phyloP scores from a whole-genome alignment of 2,797 vertebrate species.

The Artibeus jamaicensis region DNA sequence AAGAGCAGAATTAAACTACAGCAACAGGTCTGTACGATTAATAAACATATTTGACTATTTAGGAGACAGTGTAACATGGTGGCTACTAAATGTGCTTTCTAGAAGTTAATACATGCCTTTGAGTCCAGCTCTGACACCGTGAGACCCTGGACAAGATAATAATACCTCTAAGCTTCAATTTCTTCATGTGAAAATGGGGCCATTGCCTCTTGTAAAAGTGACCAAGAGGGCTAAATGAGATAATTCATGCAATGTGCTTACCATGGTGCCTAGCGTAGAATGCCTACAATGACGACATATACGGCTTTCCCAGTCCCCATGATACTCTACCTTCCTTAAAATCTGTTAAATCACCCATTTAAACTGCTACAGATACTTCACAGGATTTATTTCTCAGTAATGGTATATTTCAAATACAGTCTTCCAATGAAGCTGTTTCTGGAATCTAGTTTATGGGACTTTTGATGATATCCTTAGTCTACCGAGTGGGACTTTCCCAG shows the following conservation, averaged over 20 bases:
- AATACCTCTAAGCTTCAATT: not conserved
- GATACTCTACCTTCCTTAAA: not conserved
- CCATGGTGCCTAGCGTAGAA: not conserved
- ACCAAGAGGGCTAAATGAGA: not conserved
- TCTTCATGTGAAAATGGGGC: not conserved
- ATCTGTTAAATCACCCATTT: not conserved
- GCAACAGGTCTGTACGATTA: not conserved
- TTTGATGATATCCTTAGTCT: constrained; percentile 11
- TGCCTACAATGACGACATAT: not conserved
- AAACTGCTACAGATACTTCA: not conserved
- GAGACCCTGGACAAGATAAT: not conserved
- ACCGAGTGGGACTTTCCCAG: constrained; percentile 55
- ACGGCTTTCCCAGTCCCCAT: not conserved
- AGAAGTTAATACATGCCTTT: not conserved
- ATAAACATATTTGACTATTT: not conserved
- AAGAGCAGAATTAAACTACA: not conserved
- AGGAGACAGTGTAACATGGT: not conserved
- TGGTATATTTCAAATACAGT: not conserved
- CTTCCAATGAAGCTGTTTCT: not conserved
- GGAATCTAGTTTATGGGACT: not conserved
- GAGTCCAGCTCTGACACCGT: not conserved
- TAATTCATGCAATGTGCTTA: not conserved
- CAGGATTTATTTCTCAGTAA: constrained; percentile 17
- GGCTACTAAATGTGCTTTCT: not conserved
- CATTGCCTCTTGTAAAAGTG: not conserved